phyloP scores from a whole-genome alignment of 2,113 vertebrate species.

The Ovis canadensis region DNA sequence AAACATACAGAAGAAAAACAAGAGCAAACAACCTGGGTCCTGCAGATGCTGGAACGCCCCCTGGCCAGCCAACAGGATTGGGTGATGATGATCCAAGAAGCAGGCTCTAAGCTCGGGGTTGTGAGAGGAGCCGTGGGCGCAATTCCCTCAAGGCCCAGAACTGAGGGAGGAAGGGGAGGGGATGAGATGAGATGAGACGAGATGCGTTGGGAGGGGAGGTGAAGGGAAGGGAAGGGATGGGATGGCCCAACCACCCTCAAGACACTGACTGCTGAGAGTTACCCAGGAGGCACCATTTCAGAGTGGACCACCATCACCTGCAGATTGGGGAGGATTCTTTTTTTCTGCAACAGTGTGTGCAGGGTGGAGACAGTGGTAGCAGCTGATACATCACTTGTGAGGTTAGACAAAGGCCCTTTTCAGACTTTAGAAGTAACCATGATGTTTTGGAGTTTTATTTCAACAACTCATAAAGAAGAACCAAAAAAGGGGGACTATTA shows the following conservation, averaged over 20 bases:
- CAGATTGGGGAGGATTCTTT: neutral
- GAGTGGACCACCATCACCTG: neutral
- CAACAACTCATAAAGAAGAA: neutral
- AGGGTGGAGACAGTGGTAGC: neutral
- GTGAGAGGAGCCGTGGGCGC: neutral
- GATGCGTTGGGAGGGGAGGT: neutral
- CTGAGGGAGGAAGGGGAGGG: neutral
- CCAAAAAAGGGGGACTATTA: neutral
- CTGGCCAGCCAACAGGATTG: too few species aligned
- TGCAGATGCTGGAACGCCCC: neutral
- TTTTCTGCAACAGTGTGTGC: neutral
- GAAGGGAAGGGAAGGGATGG: neutral
- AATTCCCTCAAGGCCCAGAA: neutral
- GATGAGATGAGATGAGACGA: neutral
- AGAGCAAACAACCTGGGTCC: neutral
- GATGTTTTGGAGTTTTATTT: neutral
- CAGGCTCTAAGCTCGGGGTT: fast-evolving
- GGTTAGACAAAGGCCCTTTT: neutral
- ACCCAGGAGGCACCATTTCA: neutral
- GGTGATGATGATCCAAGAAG: too few species aligned
- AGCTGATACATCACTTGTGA: neutral
- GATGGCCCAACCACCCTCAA: neutral
- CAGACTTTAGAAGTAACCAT: neutral
- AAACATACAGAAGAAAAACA: neutral
- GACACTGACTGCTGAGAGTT: neutral